Conservation (phyloP, 2,797 vertebrate species). For the Dipus sagitta region DNA sequence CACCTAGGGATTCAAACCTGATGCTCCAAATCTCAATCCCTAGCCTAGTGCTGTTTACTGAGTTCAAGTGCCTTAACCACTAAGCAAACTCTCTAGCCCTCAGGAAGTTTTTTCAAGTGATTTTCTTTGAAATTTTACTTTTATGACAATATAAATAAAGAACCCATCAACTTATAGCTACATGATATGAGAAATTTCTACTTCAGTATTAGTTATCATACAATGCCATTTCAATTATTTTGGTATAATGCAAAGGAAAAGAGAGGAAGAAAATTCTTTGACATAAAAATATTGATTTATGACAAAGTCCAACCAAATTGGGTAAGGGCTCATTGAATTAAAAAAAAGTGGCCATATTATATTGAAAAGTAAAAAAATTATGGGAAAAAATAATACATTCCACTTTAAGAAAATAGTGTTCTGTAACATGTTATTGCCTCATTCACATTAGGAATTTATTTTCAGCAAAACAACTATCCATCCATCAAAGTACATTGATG, state of each 20-base stretch:
- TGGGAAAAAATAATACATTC: background rate
- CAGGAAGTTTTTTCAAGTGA: background rate
- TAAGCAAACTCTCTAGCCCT: background rate
- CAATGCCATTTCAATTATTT: constrained; percentile 19
- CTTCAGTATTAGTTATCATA: background rate
- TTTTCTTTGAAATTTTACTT: background rate
- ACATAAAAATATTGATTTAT: constrained; percentile 2
- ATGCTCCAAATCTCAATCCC: background rate
- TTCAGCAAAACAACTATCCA: constrained; percentile 2
- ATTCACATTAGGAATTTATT: constrained; percentile 21
- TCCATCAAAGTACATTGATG: constrained; percentile 7
- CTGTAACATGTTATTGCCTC: background rate
- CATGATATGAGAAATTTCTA: background rate
- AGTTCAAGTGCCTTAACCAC: background rate
- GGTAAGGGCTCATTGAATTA: background rate
- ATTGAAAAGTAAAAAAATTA: background rate
- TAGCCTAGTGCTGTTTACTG: background rate
- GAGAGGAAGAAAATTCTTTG: constrained; percentile 33
- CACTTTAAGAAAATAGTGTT: background rate
- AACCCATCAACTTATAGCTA: background rate
- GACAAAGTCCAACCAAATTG: background rate
- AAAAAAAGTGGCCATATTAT: background rate
- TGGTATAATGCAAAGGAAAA: constrained; percentile 3
- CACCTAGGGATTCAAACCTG: background rate
- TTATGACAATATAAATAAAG: background rate